Conservation (phyloP, 2,113 vertebrate species). For the Phrynosoma blainvillii region DNA sequence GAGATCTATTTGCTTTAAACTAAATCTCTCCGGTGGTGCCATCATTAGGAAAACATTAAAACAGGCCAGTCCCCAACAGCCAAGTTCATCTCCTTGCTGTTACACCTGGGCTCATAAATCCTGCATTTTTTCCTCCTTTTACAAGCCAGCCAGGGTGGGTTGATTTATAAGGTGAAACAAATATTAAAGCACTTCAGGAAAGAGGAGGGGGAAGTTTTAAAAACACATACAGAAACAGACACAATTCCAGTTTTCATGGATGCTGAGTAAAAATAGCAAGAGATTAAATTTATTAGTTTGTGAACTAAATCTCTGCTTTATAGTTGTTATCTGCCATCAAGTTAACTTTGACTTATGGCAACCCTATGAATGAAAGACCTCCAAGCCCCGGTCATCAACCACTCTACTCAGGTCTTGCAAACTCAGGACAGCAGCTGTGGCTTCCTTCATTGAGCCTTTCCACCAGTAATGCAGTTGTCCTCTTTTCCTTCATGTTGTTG, state of each 20-base stretch:
- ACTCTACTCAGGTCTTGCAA: no score
- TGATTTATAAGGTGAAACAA: slow-evolving; percentile 58
- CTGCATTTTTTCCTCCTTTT: slow-evolving; percentile 3
- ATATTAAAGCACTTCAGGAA: slow-evolving; percentile 13
- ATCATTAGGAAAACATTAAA: slow-evolving; percentile 46
- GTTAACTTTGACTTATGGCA: no score
- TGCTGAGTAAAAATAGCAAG: not conserved
- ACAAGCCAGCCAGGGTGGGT: not conserved
- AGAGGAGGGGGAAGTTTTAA: not conserved
- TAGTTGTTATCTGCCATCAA: no score
- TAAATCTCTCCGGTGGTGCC: not conserved
- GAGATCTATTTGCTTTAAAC: not conserved
- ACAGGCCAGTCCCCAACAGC: not conserved
- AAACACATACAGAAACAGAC: not conserved
- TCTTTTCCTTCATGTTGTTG: no score
- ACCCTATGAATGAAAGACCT: no score
- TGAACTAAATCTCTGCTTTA: not conserved
- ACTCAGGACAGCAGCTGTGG: no score
- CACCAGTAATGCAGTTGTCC: no score
- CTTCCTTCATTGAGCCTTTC: no score
- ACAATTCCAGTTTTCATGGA: not conserved
- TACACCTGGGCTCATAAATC: slow-evolving; percentile 64
- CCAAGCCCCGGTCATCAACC: no score
- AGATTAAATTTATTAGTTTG: not conserved
- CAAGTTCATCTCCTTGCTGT: not conserved